These are phyloP conservation scores for Apomyelois bistriatella DNA, from an alignment of 2,888 invertebrate species.

Conservation along the genomic window DNA sequence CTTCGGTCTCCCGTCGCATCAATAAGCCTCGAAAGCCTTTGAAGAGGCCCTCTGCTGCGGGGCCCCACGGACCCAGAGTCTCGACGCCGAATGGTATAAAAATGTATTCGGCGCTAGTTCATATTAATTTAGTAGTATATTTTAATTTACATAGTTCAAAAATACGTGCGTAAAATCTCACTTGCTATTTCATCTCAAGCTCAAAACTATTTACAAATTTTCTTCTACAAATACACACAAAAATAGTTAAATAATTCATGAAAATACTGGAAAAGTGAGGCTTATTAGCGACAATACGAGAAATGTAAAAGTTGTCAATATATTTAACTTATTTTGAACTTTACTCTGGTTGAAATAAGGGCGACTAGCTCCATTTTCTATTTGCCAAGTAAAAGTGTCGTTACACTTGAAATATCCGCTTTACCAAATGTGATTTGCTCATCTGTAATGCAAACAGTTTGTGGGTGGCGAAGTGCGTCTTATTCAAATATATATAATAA, in stretches of 20 bases:
- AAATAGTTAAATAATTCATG: conserved; percentile 26
- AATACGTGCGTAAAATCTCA: too few species aligned
- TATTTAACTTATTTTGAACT: conserved; percentile 25
- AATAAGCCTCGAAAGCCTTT: too few species aligned
- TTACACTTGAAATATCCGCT: conserved; percentile 32
- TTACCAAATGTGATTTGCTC: conserved; percentile 16
- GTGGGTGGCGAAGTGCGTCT: not conserved
- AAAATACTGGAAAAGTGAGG: conserved; percentile 33
- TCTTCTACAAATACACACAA: not conserved
- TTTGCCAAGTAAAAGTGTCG: conserved; percentile 63
- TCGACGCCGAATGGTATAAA: too few species aligned
- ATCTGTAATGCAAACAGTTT: not conserved
- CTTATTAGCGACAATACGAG: conserved; percentile 44
- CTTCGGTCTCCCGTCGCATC: too few species aligned
- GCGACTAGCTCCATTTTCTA: conserved; percentile 36
- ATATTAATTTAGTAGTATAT: too few species aligned
- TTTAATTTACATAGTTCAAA: too few species aligned
- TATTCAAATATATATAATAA: too few species aligned
- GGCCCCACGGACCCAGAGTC: too few species aligned
- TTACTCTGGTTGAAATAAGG: conserved; percentile 28
- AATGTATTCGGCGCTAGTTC: too few species aligned
- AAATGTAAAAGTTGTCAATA: conserved; percentile 56
- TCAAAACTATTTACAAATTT: too few species aligned
- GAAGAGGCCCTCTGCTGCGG: too few species aligned
- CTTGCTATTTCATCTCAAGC: too few species aligned